Conservation (phyloP, 2,888 invertebrate genomes). For the Tachina fera region DNA sequence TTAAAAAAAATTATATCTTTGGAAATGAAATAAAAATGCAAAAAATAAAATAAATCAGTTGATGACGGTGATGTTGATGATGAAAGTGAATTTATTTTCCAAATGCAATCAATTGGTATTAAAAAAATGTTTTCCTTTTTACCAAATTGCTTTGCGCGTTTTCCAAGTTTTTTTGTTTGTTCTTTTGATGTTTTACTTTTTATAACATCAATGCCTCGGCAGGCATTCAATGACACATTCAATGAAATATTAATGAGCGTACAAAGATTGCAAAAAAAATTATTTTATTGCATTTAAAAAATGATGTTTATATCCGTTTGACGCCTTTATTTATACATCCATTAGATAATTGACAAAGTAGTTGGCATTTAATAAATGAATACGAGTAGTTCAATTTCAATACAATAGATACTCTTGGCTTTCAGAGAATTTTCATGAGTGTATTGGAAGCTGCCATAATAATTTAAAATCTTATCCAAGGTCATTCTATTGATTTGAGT, state of each 20-base stretch:
- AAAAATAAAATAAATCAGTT: constrained; percentile 4
- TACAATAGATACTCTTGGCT: background rate
- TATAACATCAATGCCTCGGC: background rate
- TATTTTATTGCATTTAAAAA: constrained; percentile 1
- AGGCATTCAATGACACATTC: background rate
- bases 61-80: constrained; percentile 38
- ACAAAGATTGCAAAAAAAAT: constrained; percentile 16
- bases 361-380: constrained; percentile 23
- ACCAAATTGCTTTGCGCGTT: constrained; percentile 45
- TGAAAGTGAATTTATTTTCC: constrained; percentile 60
- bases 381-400: background rate
- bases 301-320: constrained; percentile 19
- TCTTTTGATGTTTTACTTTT: background rate
- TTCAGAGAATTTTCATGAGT: background rate
- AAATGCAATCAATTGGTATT: constrained; percentile 65
- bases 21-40: background rate
- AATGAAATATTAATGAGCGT: constrained; percentile 7
- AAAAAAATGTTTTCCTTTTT: constrained; percentile 55
- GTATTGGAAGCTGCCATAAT: background rate
- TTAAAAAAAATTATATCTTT: background rate
- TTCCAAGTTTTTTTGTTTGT: background rate
- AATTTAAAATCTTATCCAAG: background rate
- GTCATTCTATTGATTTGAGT: background rate
- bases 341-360: constrained; percentile 33
- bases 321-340: background rate